Conservation (phyloP, 1,140 invertebrate species). For the Papilio glaucus region DNA sequence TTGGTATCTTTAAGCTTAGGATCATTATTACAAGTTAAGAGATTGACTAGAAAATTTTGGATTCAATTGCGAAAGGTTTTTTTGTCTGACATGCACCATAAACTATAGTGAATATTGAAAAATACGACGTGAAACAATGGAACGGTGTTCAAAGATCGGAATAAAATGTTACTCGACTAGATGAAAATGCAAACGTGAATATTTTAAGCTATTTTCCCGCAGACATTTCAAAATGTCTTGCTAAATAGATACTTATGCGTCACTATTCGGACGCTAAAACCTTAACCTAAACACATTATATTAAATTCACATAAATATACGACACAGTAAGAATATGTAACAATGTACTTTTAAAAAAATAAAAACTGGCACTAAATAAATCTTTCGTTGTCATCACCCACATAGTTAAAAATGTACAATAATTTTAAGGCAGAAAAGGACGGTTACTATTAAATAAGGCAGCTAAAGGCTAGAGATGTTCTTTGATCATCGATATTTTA, state of each 20-base stretch:
- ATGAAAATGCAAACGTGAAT: conserved; percentile 72
- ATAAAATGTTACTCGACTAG: conserved; percentile 68
- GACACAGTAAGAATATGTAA: conserved; percentile 46
- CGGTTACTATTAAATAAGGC: conserved; percentile 73
- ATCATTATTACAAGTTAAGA: conserved; percentile 63
- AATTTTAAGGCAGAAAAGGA: conserved; percentile 71
- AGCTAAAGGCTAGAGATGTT: conserved; percentile 55
- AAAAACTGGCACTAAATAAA: conserved; percentile 72
- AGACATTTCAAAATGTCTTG: conserved; percentile 4
- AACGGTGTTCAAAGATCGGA: conserved; percentile 36
- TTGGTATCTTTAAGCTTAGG: conserved; percentile 72
- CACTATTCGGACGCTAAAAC: conserved; percentile 14
- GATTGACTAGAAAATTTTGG: conserved; percentile 81
- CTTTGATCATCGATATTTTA: conserved; percentile 59
- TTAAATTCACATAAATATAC: conserved; percentile 36
- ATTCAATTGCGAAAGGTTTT: conserved; percentile 63
- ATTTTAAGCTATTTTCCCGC: conserved; percentile 28
- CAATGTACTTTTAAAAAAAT: conserved; percentile 58
- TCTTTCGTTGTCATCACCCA: conserved; percentile 73
- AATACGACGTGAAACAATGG: conserved; percentile 38
- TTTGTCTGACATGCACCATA: conserved; percentile 68
- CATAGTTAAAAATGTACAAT: conserved; percentile 51
- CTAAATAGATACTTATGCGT: neutral
- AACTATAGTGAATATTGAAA: conserved; percentile 51
- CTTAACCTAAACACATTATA: conserved; percentile 26